A percentile compares a stretch with the other conserved stretches of the same genome.
phyloP scores from a whole-genome alignment of 1,140 invertebrate species.

The Hylyphantes graminicola region DNA sequence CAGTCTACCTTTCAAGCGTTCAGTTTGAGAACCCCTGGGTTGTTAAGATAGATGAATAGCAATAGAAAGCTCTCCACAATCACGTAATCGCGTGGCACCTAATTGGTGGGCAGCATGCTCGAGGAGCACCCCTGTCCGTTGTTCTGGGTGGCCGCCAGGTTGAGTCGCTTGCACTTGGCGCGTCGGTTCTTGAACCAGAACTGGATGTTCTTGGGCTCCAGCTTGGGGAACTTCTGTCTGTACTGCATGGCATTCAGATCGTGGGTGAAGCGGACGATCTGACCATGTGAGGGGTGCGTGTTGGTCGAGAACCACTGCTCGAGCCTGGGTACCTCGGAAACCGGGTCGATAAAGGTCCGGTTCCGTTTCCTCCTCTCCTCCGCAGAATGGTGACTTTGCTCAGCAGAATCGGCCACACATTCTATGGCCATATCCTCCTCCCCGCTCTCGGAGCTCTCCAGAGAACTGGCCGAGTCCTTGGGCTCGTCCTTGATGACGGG shows the following conservation, averaged over 20 bases:
- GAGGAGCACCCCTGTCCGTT: conserved; percentile 34
- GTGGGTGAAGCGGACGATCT: conserved; percentile 96
- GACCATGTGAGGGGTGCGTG: conserved; percentile 95
- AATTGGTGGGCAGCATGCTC: conserved; percentile 42
- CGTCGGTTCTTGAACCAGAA: conserved; percentile 90
- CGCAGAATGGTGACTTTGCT: conserved; percentile 22
- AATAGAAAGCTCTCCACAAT: conserved; percentile 48
- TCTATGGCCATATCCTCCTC: conserved; percentile 53
- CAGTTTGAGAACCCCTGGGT: no score
- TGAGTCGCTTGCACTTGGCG: conserved; percentile 94
- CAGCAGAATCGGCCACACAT: conserved; percentile 24
- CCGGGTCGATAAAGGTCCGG: conserved; percentile 98
- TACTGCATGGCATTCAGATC: conserved; percentile 91
- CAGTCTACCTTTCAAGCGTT: no score
- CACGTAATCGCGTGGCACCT: conserved; percentile 29
- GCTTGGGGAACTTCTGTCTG: conserved; percentile 92
- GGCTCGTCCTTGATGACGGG: conserved; percentile 57
- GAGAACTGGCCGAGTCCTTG: conserved; percentile 39
- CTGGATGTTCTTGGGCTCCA: conserved; percentile 98
- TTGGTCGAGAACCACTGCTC: conserved; percentile 98
- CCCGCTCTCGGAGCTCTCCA: conserved; percentile 55
- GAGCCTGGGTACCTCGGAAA: conserved; percentile 94
- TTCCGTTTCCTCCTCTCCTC: conserved; percentile 73
- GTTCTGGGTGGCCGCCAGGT: conserved; percentile 72
- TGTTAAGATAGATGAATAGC: conserved; percentile 19